Base-by-base conservation (phyloP, 2,113 vertebrate genomes). In the Motacilla alba region DNA sequence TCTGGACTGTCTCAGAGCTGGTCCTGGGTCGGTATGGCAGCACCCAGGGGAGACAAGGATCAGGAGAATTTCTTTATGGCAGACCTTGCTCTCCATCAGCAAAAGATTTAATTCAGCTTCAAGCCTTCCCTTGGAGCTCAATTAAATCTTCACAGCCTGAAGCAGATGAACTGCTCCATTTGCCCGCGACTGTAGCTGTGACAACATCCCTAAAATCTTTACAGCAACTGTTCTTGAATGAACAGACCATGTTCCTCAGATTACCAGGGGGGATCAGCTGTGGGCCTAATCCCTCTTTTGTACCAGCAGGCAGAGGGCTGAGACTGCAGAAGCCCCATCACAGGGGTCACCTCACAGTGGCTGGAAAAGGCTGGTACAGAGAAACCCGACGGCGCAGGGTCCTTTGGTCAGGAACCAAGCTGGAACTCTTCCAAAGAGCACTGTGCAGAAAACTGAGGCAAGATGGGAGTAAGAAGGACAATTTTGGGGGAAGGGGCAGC, bases 61-160 rank as follows among this genome's bases (percentile, higher is more conserved):
- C 41, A 59, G 82, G 39, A 77, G 22, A 73, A 74, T 75, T 86
- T 83, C 62, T 85, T 86, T 37, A 58, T 2, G 4, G 39, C n/a
- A 88, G 60, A 88, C 47, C 15, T 94, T 68, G 64, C 4, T 59
- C 64, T 90, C 56, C 58, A 64, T 41, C n/a, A 81, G 31, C 46
- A 83, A 62, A 74, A 79, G 33, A 88, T 2, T 81, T 37, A 86
- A 96, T 70, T 94, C 68, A 83, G 60, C 79, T 77, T 86, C 3
- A 1, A 92, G 88, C 83, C 60, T 95, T 95, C 94, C 85, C 67
- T 93, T 41, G 31, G 76, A 70, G 76, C 79, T 93, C 94, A 83
- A 80, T 96, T 89, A 96, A 95, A 95, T 55, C 84, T 60, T 81
- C 92, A 60, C 90, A 90, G 92, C 91, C 94, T 92, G 89, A 77